Evolutionary conservation across 2,888 invertebrate species (phyloP).

Genomic region (Watsonalla binaria): DNA sequence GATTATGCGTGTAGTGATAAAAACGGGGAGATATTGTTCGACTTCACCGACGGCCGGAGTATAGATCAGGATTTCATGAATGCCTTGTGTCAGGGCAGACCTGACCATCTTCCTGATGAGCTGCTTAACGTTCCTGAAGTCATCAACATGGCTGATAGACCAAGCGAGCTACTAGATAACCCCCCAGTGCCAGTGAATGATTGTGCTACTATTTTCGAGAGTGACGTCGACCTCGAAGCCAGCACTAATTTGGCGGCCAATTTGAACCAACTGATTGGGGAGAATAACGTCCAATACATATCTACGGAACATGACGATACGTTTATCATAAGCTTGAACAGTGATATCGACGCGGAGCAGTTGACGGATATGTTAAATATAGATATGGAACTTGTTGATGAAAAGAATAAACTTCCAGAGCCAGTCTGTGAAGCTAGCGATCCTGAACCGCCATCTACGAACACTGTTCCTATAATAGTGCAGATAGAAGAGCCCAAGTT

Average conservation of each 20-base stretch:
- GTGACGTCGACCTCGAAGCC: conserved; percentile 68
- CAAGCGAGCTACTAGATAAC: conserved; percentile 24
- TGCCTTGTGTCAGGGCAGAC: conserved; percentile 50
- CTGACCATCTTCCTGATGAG: conserved; percentile 54
- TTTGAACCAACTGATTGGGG: conserved; percentile 68
- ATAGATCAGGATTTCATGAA: conserved; percentile 66
- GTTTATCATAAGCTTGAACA: conserved; percentile 68
- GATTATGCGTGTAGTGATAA: conserved; percentile 44
- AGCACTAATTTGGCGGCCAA: conserved; percentile 68
- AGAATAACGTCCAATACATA: conserved; percentile 68
- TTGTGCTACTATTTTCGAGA: conserved; percentile 70
- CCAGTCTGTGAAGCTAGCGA: conserved; percentile 10
- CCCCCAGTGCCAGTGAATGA: conserved; percentile 53
- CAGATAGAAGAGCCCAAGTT: conserved; percentile 9
- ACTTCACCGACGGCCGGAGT: conserved; percentile 46
- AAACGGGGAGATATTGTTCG: conserved; percentile 52
- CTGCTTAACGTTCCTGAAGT: conserved; percentile 45
- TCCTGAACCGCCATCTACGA: neutral
- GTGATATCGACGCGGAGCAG: conserved; percentile 67
- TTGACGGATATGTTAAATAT: conserved; percentile 69
- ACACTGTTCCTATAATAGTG: conserved; percentile 2
- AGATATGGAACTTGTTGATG: conserved; percentile 40
- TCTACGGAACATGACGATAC: conserved; percentile 72
- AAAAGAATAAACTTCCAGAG: conserved; percentile 11
- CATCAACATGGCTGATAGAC: conserved; percentile 25